A percentile compares a stretch with the other conserved stretches of the same genome.
phyloP scores from a whole-genome alignment of 2,113 vertebrate species.

The Campylomormyrus numenius region DNA sequence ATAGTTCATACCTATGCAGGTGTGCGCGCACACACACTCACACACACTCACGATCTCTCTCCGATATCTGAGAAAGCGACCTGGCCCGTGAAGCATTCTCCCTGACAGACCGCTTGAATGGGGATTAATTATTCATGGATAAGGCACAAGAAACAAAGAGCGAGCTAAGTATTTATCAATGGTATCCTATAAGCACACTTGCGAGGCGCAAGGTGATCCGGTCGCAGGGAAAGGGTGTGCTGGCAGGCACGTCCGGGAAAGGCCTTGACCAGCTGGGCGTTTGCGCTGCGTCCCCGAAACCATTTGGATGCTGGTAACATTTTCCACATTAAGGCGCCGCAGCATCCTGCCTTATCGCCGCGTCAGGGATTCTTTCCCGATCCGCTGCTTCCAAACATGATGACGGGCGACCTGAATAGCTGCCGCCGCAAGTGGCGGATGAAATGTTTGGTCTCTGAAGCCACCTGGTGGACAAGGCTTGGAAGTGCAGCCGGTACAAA shows the following conservation, averaged over 20 bases:
- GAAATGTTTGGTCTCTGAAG: conserved; percentile 46
- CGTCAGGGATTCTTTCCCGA: background rate
- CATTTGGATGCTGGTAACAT: conserved; percentile 20
- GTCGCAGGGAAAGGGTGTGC: conserved; percentile 31
- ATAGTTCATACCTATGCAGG: background rate
- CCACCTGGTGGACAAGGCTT: conserved; percentile 47
- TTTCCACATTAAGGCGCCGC: conserved; percentile 11
- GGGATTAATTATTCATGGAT: conserved; percentile 64
- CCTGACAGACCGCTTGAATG: conserved; percentile 53
- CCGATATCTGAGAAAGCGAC: conserved; percentile 48
- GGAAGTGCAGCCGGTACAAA: conserved; percentile 40
- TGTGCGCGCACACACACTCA: conserved; percentile 12
- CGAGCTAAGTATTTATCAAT: conserved; percentile 65
- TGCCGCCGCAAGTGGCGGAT: no score
- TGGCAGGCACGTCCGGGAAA: conserved; percentile 40
- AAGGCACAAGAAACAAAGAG: conserved; percentile 61
- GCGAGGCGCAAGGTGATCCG: conserved; percentile 61
- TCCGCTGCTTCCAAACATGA: background rate
- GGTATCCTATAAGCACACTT: conserved; percentile 46
- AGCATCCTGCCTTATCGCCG: background rate
- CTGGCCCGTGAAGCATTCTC: conserved; percentile 39
- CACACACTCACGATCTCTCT: conserved; percentile 10
- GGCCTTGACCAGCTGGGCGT: conserved; percentile 16
- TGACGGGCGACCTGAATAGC: background rate
- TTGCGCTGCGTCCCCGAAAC: background rate